Evolutionary conservation across 2,113 vertebrate species (phyloP), one percentile per base, ranked within the genome.

Genomic region (Eudorcas thomsonii): DNA sequence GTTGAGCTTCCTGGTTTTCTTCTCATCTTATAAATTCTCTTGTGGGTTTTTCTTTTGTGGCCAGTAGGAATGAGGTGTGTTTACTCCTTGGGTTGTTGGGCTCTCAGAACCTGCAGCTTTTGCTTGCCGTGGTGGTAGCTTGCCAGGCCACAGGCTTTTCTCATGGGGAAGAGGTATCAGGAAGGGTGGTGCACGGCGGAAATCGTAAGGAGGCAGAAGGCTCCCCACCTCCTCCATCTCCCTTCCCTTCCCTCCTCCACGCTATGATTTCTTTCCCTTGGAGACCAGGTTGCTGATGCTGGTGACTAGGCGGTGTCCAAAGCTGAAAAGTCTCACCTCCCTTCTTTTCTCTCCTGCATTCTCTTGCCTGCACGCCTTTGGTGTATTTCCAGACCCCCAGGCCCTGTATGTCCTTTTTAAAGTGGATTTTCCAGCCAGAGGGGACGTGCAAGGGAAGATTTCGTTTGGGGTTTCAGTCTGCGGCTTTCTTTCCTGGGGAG

Each of bases 21-120:
- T 59, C 84, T 90, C 80, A 50, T 54, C 30, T 74, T 52, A 57
- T 83, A 48, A 50, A 39, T 85, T 67, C 39, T 28, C 50, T 36
- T 28, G 36, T 59, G 89, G 39, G 23, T 19, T 88, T 83, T 92
- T 48, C 25, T 84, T 48, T 33, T 43, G 78, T 60, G 77, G 71
- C 55, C 48, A 15, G 33, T 11, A 36, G 26, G 74, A 90, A 28
- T 4, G 67, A 36, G 48, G 9, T 26, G 17, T 54, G 45, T 74
- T 64, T 45, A 13, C 30, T 36, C 0, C 28, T 3, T 3, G 21
- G 21, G 43, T 54, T 0, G 43, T 7, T 0, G 43, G 83, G 33
- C 67, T 71, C 64, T 94, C 78, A 39, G 93, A 67, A 91, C 93
- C 62, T 86, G 64, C 59, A 19, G 87, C 81, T 91, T 82, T 62